A percentile compares a stretch with the other conserved stretches of the same genome.
phyloP scores from a whole-genome alignment of 1,140 invertebrate genomes.

The Tetramorium simillimum region DNA sequence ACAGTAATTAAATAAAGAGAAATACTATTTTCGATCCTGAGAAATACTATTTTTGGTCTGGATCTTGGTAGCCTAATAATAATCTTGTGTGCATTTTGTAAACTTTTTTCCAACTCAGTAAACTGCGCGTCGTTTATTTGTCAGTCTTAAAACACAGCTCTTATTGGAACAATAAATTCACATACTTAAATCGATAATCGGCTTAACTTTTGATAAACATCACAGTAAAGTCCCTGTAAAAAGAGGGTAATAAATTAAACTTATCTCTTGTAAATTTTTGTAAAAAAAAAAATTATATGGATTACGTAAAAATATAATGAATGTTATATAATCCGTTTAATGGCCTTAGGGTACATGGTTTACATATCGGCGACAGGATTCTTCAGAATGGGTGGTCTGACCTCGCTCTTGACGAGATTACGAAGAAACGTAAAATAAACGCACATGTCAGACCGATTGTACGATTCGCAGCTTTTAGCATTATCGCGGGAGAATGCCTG shows the following conservation, averaged over 20 bases:
- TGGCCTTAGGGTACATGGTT: not conserved
- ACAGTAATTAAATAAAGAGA: not conserved
- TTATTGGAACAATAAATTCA: too few relatives aligned
- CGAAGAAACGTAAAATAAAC: slow-evolving; percentile 46
- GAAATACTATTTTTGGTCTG: too few relatives aligned
- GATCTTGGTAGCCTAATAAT: too few relatives aligned
- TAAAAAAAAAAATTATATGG: not conserved
- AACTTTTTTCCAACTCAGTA: too few relatives aligned
- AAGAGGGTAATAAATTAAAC: too few relatives aligned
- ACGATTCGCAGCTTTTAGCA: slow-evolving; percentile 58
- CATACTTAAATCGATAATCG: too few relatives aligned
- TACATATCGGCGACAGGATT: slow-evolving; percentile 17
- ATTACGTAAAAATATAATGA: not conserved
- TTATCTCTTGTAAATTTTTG: not conserved
- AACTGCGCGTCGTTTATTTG: too few relatives aligned
- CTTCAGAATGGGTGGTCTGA: slow-evolving; percentile 16
- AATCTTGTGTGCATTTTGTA: too few relatives aligned
- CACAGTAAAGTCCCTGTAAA: too few relatives aligned
- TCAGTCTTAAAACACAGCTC: too few relatives aligned
- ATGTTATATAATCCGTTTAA: not conserved
- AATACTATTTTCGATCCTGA: too few relatives aligned
- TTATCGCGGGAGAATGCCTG: slow-evolving; percentile 49
- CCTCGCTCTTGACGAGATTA: slow-evolving; percentile 46
- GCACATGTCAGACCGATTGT: slow-evolving; percentile 25
- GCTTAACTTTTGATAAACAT: too few relatives aligned